Base-by-base conservation (phyloP, 2,113 vertebrate genomes). In the Dipodomys spectabilis region DNA sequence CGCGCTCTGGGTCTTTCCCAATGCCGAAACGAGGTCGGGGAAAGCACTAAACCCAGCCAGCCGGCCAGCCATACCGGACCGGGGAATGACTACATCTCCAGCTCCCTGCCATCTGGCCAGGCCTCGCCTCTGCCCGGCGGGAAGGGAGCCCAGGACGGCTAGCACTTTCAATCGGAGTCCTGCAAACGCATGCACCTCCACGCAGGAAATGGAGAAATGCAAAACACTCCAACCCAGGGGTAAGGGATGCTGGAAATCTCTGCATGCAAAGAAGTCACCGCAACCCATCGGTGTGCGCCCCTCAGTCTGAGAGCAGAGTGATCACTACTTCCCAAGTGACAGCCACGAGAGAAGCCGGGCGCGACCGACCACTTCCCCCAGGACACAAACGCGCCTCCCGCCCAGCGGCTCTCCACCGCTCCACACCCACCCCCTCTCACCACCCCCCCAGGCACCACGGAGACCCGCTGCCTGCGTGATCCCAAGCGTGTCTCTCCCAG, bases 251-350 rank as follows among this genome's bases (percentile, higher is more conserved):
- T 10, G 5, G 73, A 67, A 75, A 81, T 30, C 67, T 64, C 49
- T 22, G 32, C 53, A 73, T 84, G 64, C 57, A 68, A 71, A 64
- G 57, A 65, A 79, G 67, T 73, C 57, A 45, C 20, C 68, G 57
- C 57, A 65, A 65, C n/a, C 67, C 73, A 67, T 78, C 49, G 0
- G 80, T 74, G 72, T 53, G 28, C 79, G 80, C 74, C 44, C 68
- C 75, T 16, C 10, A 73, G 23, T 67, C 86, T 65, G 44, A 67
- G 73, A 92, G 11, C 32, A 22, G 57, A 69, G 53, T 25, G 53
- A 68, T 82, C 44, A 74, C 39, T 30, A 60, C 88, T 95, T 92
- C 90, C 85, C 74, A 94, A 78, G 85, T 4, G 35, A 4, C 7
- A 84, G 92, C 57, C 93, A 69, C 13, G 69, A 94, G 79, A 67